Conservation (phyloP, 2,888 invertebrate species). For the Zygaena filipendulae region DNA sequence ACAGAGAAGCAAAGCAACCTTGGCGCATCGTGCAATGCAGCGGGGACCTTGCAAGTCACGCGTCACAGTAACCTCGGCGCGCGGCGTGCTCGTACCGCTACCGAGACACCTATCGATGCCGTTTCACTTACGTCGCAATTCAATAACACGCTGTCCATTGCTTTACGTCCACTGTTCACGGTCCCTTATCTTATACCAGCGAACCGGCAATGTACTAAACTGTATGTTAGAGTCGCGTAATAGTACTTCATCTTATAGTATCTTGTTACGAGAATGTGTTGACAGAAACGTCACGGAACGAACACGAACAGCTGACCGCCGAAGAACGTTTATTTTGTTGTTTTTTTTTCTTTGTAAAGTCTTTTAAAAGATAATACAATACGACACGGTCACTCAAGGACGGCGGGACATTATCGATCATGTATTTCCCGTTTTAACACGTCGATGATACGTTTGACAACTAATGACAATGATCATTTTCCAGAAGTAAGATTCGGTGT, state of each 20-base stretch:
- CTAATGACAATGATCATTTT: background rate
- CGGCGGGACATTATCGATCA: conserved; percentile 43
- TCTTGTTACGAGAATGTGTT: conserved; percentile 36
- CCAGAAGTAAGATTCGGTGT: background rate
- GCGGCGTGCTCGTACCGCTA: conserved; percentile 54
- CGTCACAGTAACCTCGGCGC: conserved; percentile 67
- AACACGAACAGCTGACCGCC: conserved; percentile 63
- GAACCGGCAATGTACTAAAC: conserved; percentile 25
- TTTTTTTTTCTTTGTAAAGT: conserved; percentile 20
- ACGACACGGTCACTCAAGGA: conserved; percentile 63
- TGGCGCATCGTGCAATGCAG: conserved; percentile 69
- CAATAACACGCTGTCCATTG: conserved; percentile 30
- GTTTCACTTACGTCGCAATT: conserved; percentile 21
- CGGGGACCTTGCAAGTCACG: conserved; percentile 69
- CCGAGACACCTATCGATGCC: conserved; percentile 33
- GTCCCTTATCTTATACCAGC: too few relatives aligned
- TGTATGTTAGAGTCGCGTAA: conserved; percentile 13
- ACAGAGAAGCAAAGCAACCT: conserved; percentile 58
- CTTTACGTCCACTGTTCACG: too few relatives aligned
- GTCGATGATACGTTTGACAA: conserved; percentile 3
- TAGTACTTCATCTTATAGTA: conserved; percentile 15
- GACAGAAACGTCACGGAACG: conserved; percentile 54
- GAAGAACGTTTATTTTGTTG: conserved; percentile 26
- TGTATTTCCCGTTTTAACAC: conserved; percentile 47
- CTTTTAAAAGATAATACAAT: conserved; percentile 56